These are phyloP conservation scores for Furcifer pardalis DNA, from an alignment of 2,797 vertebrate genomes.

Conservation along the genomic window DNA sequence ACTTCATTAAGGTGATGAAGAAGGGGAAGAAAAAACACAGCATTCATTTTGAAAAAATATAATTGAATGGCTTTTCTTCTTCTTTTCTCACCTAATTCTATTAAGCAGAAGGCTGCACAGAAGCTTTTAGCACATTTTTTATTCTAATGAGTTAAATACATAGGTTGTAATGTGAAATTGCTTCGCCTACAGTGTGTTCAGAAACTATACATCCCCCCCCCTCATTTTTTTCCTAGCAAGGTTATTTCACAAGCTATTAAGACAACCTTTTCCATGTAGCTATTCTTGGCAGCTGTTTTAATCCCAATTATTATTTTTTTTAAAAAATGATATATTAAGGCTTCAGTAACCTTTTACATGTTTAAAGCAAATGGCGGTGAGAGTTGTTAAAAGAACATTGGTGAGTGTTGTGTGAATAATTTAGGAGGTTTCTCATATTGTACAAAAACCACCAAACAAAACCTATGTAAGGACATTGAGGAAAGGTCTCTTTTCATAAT, in stretches of 20 bases:
- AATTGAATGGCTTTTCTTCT: slow-evolving; percentile 30
- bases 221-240: slow-evolving; percentile 8
- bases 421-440: background rate
- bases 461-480: background rate
- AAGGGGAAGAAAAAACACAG: slow-evolving; percentile 57
- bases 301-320: slow-evolving; percentile 28
- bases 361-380: slow-evolving; percentile 2
- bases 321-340: slow-evolving; percentile 33
- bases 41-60: slow-evolving; percentile 38
- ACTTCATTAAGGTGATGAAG: slow-evolving; percentile 44
- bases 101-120: slow-evolving; percentile 5
- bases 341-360: slow-evolving; percentile 43
- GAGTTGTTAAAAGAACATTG: slow-evolving; percentile 8
- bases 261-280: slow-evolving; percentile 32
- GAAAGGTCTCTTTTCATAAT: slow-evolving; percentile 34
- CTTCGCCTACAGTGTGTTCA: slow-evolving; percentile 44
- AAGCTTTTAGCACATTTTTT: slow-evolving; percentile 29
- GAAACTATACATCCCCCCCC: slow-evolving; percentile 23
- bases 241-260: slow-evolving; percentile 42
- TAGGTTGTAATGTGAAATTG: slow-evolving; percentile 41
- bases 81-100: slow-evolving; percentile 3
- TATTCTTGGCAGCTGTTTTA: slow-evolving; percentile 44
- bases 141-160: slow-evolving; percentile 20
- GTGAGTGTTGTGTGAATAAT: slow-evolving; percentile 2
- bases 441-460: background rate